Conservation (phyloP, 2,797 vertebrate species). For the Tenualosa thibaudeaui region DNA sequence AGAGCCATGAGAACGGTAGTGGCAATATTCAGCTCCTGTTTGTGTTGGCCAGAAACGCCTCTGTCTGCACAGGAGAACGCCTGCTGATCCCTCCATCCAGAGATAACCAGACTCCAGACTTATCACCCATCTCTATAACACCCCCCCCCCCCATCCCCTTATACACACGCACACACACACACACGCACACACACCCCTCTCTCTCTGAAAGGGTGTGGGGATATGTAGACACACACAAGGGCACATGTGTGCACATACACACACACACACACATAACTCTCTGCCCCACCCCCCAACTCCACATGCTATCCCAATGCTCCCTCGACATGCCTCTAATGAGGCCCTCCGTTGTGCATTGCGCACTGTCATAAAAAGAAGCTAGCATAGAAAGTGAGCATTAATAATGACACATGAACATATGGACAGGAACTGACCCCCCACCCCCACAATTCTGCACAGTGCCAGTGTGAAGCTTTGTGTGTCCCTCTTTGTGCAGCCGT, state of each 20-base stretch:
- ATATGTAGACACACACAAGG: not conserved
- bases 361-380: conserved; percentile 30
- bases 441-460: not conserved
- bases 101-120: conserved; percentile 23
- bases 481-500: conserved; percentile 9
- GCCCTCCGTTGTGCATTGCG: conserved; percentile 24
- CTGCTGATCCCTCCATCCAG: conserved; percentile 30
- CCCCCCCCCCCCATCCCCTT: not conserved
- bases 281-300: not conserved
- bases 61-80: conserved; percentile 40
- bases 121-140: conserved; percentile 18
- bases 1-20: conserved; percentile 58
- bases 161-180: not conserved
- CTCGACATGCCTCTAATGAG: not conserved
- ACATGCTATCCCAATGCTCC: not conserved
- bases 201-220: too few species aligned
- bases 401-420: conserved; percentile 4
- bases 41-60: conserved; percentile 54
- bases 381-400: conserved; percentile 12
- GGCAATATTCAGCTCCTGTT: conserved; percentile 64
- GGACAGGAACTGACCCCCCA: not conserved
- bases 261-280: not conserved
- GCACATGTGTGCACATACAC: not conserved
- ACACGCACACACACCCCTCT: not conserved
- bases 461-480: conserved; percentile 32